These are phyloP conservation scores for Empis stercorea DNA, from an alignment of 2,888 invertebrate genomes.

Conservation along the genomic window DNA sequence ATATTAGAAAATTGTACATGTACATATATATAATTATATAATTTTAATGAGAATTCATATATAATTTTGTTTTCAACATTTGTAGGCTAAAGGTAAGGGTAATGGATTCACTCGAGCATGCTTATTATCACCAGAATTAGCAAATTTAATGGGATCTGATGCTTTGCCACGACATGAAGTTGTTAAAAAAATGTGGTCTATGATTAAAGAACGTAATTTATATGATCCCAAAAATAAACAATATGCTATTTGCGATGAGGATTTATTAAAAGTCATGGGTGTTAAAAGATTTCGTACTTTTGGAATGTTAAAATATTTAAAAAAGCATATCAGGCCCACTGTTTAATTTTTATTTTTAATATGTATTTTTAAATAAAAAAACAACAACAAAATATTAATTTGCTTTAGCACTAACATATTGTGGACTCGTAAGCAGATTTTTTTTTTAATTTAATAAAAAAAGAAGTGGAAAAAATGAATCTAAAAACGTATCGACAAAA, in stretches of 20 bases:
- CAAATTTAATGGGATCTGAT: constrained; percentile 65
- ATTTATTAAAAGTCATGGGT: constrained; percentile 78
- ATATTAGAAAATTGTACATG: too few species aligned
- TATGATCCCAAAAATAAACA: constrained; percentile 92
- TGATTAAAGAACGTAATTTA: constrained; percentile 78
- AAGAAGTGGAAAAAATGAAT: too few species aligned
- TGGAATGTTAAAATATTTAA: constrained; percentile 94
- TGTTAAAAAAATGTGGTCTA: constrained; percentile 79
- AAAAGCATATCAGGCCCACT: constrained; percentile 56
- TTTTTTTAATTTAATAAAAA: too few species aligned
- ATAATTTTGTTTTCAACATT: background rate
- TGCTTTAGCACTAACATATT: too few species aligned
- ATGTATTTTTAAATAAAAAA: too few species aligned
- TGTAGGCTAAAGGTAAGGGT: constrained; percentile 35
- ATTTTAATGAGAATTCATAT: too few species aligned
- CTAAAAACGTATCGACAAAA: too few species aligned
- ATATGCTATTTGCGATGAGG: constrained; percentile 87
- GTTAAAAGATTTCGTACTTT: constrained; percentile 87
- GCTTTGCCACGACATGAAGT: constrained; percentile 80
- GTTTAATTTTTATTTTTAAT: background rate
- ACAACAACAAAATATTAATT: too few species aligned
- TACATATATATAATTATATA: too few species aligned
- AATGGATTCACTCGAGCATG: constrained; percentile 76
- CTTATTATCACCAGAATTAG: constrained; percentile 71
- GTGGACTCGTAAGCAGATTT: too few species aligned